phyloP scores from a whole-genome alignment of 2,888 invertebrate genomes.

The Sclerodermus sp. region DNA sequence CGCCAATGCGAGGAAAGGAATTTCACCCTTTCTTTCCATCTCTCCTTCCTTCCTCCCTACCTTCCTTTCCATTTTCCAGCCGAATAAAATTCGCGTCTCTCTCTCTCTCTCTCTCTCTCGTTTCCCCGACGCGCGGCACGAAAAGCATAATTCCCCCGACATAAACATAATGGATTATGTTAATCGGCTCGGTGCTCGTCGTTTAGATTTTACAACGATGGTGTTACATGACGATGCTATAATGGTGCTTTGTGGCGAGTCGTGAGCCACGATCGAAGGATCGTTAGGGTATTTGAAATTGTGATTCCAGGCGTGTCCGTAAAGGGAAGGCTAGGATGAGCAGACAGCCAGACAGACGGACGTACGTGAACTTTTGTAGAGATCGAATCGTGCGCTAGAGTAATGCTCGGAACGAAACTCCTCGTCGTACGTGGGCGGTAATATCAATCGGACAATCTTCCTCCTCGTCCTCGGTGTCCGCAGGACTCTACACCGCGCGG shows the following conservation, averaged over 20 bases:
- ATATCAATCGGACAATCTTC: slow-evolving; percentile 39
- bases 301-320: slow-evolving; percentile 49
- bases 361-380: slow-evolving; percentile 27
- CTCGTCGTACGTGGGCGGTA: slow-evolving; percentile 33
- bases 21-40: no score
- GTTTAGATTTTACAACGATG: no score
- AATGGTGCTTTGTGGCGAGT: not conserved
- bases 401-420: slow-evolving; percentile 26
- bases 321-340: slow-evolving; percentile 30
- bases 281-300: slow-evolving; percentile 41
- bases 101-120: no score
- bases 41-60: no score
- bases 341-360: slow-evolving; percentile 21
- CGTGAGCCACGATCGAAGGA: slow-evolving; percentile 12
- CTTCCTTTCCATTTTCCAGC: no score
- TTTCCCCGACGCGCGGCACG: no score
- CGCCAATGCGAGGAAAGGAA: no score
- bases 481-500: no score
- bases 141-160: no score
- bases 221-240: not conserved
- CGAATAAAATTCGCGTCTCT: no score
- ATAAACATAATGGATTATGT: no score
- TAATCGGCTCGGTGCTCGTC: no score
- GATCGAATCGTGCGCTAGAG: slow-evolving; percentile 26
- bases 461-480: slow-evolving; percentile 28